Evolutionary conservation across 2,888 invertebrate genomes (phyloP).

Genomic region (Noctua comes): DNA sequence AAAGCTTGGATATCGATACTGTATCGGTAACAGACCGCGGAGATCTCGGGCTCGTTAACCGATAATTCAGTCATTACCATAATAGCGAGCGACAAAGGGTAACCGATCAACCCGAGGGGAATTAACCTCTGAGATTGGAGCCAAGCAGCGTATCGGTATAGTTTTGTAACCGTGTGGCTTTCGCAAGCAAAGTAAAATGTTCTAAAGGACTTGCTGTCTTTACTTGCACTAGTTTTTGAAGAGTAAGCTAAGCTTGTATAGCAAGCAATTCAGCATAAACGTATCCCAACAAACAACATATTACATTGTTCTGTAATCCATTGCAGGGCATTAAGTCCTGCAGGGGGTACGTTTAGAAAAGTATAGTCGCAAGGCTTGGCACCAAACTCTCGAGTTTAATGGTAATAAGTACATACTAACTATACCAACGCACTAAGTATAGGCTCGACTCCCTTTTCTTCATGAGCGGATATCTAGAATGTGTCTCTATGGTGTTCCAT

Average conservation of each 20-base stretch:
- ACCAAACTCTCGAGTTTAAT: neutral
- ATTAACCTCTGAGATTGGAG: slow-evolving; percentile 38
- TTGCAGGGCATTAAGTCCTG: neutral
- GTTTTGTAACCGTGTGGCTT: slow-evolving; percentile 22
- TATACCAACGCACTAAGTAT: too few relatives aligned
- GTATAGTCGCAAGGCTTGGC: neutral
- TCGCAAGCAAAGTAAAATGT: neutral
- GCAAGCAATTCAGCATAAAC: neutral
- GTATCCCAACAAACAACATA: neutral
- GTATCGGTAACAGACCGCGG: slow-evolving; percentile 29
- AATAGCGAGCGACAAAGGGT: slow-evolving; percentile 50
- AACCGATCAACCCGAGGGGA: slow-evolving; percentile 41
- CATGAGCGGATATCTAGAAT: neutral
- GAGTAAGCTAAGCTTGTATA: neutral
- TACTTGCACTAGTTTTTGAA: neutral
- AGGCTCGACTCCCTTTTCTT: neutral
- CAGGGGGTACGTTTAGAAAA: neutral
- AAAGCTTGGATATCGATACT: slow-evolving; percentile 14
- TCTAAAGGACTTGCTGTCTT: neutral
- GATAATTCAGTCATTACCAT: slow-evolving; percentile 58
- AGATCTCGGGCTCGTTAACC: slow-evolving; percentile 33
- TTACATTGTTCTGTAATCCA: neutral
- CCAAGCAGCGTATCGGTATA: neutral
- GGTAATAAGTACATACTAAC: neutral
- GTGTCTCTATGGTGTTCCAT: neutral